Conservation (phyloP, 1,140 invertebrate genomes). For the Cydia pomonella region DNA sequence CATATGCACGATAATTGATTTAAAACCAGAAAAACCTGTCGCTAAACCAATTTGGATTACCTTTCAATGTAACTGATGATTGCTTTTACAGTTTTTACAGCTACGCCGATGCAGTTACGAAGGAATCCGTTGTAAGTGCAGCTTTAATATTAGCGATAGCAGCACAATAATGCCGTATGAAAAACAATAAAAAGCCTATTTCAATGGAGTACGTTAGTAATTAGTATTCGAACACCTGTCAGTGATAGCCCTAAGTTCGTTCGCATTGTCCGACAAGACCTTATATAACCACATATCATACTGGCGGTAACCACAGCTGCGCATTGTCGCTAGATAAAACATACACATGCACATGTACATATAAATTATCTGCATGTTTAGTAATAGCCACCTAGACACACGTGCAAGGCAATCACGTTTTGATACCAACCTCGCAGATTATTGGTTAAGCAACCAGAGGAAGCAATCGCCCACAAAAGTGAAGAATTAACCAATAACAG, state of each 20-base stretch:
- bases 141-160: background rate
- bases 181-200: background rate
- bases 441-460: slow-evolving; percentile 7
- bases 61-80: slow-evolving; percentile 28
- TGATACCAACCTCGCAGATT: slow-evolving; percentile 12
- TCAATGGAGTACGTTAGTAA: slow-evolving; percentile 3
- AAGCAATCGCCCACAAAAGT: slow-evolving; percentile 11
- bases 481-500: slow-evolving; percentile 16
- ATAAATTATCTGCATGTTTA: slow-evolving; percentile 34
- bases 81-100: slow-evolving; percentile 26
- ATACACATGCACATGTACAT: slow-evolving; percentile 43
- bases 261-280: slow-evolving; percentile 6
- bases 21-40: slow-evolving; percentile 17
- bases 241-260: slow-evolving; percentile 34
- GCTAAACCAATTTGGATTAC: slow-evolving; percentile 10
- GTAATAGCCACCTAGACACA: slow-evolving; percentile 10
- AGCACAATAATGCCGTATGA: background rate
- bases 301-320: slow-evolving; percentile 63
- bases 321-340: slow-evolving; percentile 58
- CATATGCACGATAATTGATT: slow-evolving; percentile 33
- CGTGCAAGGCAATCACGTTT: slow-evolving; percentile 29
- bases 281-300: slow-evolving; percentile 50
- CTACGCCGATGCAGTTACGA: background rate
- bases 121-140: background rate
- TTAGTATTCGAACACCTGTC: slow-evolving; percentile 20